phyloP scores from a whole-genome alignment of 2,113 vertebrate genomes.

The Oryzias melastigma region DNA sequence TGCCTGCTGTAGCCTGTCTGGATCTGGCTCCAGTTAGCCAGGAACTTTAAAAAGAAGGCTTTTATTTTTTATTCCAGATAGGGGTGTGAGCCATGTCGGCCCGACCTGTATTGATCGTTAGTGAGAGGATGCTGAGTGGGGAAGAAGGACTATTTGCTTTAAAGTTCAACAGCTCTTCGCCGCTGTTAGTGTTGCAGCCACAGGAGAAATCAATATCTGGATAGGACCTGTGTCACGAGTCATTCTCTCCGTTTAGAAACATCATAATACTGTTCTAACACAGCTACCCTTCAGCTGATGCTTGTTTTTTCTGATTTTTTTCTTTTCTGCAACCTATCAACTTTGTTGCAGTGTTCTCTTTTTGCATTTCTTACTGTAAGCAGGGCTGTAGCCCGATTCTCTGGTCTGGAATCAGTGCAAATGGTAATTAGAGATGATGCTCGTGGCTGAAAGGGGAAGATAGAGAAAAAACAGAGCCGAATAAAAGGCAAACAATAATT shows the following conservation, averaged over 20 bases:
- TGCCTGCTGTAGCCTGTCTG: slow-evolving; percentile 21
- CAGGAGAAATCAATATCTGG: slow-evolving; percentile 72
- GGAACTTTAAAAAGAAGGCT: slow-evolving; percentile 58
- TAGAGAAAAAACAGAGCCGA: slow-evolving; percentile 70
- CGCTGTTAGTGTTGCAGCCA: slow-evolving; percentile 72
- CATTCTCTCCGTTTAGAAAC: slow-evolving; percentile 78
- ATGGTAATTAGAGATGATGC: slow-evolving; percentile 76
- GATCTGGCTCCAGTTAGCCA: slow-evolving; percentile 50
- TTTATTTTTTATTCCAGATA: slow-evolving; percentile 57
- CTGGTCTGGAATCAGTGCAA: slow-evolving; percentile 61
- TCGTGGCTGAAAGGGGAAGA: slow-evolving; percentile 70
- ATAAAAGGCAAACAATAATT: slow-evolving; percentile 76
- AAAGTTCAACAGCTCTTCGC: slow-evolving; percentile 76
- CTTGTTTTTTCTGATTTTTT: slow-evolving; percentile 46
- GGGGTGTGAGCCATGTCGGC: slow-evolving; percentile 60
- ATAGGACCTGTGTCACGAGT: slow-evolving; percentile 74
- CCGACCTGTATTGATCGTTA: slow-evolving; percentile 66
- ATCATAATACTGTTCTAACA: slow-evolving; percentile 72
- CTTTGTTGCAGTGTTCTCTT: slow-evolving; percentile 56
- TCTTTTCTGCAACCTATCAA: slow-evolving; percentile 30
- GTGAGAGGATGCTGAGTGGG: slow-evolving; percentile 69
- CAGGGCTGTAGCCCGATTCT: slow-evolving; percentile 58
- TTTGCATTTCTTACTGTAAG: slow-evolving; percentile 59
- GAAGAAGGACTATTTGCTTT: slow-evolving; percentile 78
- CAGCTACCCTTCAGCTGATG: slow-evolving; percentile 55